A percentile compares a stretch with the other conserved stretches of the same genome.
Conservation (phyloP, 2,797 vertebrate species). For the Manis javanica region DNA sequence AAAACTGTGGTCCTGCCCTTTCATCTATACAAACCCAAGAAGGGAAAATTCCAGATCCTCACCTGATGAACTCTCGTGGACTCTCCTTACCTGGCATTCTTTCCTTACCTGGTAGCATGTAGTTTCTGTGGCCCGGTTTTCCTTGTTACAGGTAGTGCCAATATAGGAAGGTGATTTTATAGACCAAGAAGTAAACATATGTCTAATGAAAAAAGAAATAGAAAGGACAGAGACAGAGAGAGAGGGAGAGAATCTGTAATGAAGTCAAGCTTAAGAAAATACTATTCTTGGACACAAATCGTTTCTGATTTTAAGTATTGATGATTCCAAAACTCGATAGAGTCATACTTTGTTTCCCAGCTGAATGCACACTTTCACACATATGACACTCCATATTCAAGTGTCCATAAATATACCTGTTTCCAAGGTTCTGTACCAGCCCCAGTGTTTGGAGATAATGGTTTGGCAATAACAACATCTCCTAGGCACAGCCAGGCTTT, state of each 20-base stretch:
- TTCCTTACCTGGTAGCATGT: accelerated
- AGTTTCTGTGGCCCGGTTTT: background rate
- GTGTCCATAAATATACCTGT: background rate
- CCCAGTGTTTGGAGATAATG: background rate
- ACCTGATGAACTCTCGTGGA: slow-evolving; percentile 64
- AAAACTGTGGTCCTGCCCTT: slow-evolving; percentile 63
- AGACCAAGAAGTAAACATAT: slow-evolving; percentile 6
- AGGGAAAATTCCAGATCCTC: slow-evolving; percentile 65
- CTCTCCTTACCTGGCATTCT: slow-evolving; percentile 36
- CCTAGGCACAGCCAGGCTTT: background rate
- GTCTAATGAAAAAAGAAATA: background rate
- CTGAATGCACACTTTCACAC: background rate
- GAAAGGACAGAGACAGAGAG: background rate
- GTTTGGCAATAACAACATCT: background rate
- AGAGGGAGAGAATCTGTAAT: background rate
- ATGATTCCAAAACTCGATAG: background rate
- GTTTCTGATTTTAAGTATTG: background rate
- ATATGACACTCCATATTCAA: accelerated
- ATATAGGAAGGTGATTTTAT: background rate
- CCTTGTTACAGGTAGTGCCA: background rate
- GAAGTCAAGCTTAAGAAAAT: background rate
- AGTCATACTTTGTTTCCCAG: background rate
- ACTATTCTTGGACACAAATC: background rate
- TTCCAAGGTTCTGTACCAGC: background rate
- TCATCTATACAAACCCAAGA: slow-evolving; percentile 60